Conservation (phyloP, 2,888 invertebrate species). For the Acrobasis suavella region DNA sequence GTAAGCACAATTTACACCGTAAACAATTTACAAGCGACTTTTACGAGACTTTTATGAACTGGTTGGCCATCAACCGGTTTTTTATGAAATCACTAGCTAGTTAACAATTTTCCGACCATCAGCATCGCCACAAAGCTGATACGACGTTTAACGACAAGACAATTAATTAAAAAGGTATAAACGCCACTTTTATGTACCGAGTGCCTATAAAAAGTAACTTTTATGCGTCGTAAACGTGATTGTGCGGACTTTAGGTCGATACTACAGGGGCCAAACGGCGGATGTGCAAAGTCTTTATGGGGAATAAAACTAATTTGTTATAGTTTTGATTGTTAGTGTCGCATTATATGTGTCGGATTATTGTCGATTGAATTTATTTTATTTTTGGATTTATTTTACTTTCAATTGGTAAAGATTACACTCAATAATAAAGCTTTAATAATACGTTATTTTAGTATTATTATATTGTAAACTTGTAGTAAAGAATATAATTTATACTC, state of each 20-base stretch:
- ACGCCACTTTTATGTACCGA: slow-evolving; percentile 80
- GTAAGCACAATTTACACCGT: slow-evolving; percentile 43
- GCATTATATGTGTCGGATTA: slow-evolving; percentile 19
- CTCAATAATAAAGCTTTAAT: too few species aligned
- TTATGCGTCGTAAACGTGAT: slow-evolving; percentile 82
- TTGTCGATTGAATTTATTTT: not conserved
- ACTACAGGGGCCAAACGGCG: slow-evolving; percentile 49
- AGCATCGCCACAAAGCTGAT: slow-evolving; percentile 74
- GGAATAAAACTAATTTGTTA: slow-evolving; percentile 46
- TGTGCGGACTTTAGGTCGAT: slow-evolving; percentile 72
- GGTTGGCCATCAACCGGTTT: slow-evolving; percentile 66
- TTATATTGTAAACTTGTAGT: too few species aligned
- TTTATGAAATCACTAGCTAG: slow-evolving; percentile 76
- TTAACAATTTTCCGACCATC: slow-evolving; percentile 74
- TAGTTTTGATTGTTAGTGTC: slow-evolving; percentile 27
- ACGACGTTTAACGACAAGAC: slow-evolving; percentile 76
- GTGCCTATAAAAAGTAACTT: slow-evolving; percentile 82
- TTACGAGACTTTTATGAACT: slow-evolving; percentile 73
- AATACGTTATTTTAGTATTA: too few species aligned
- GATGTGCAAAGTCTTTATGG: slow-evolving; percentile 49
- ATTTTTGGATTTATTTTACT: not conserved
- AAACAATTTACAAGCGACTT: slow-evolving; percentile 53
- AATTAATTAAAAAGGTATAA: slow-evolving; percentile 82
- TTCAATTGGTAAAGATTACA: too few species aligned
- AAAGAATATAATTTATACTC: too few species aligned